Evolutionary conservation across 1,140 invertebrate genomes (phyloP).

Genomic region (Orius insidiosus): DNA sequence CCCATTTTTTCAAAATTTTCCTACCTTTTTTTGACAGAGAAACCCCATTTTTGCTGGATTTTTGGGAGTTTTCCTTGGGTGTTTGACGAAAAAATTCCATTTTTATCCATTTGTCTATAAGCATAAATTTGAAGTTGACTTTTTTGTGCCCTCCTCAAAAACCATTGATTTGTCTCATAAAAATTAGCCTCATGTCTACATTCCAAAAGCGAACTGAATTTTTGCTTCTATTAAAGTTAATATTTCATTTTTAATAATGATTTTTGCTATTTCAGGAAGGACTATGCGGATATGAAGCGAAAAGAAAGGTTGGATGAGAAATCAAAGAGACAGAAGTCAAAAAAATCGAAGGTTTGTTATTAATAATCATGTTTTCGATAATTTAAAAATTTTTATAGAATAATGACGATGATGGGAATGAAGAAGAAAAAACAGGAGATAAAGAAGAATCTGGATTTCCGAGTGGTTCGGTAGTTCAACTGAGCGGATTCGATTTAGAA

Average conservation of each 20-base stretch:
- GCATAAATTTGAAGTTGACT: too few species aligned
- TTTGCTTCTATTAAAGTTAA: too few species aligned
- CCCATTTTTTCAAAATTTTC: conserved; percentile 7
- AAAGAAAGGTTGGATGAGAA: conserved; percentile 29
- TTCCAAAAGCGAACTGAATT: too few species aligned
- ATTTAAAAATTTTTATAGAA: not conserved
- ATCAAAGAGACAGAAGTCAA: not conserved
- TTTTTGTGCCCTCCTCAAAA: too few species aligned
- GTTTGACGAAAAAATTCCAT: too few species aligned
- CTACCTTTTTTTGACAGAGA: not conserved
- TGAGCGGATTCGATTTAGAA: conserved; percentile 37
- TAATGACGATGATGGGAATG: conserved; percentile 20
- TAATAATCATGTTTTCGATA: not conserved
- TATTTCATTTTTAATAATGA: too few species aligned
- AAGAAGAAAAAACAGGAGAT: conserved; percentile 15
- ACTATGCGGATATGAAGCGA: conserved; percentile 53
- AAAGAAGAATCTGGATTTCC: conserved; percentile 30
- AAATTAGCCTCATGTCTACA: too few species aligned
- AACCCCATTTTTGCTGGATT: too few species aligned
- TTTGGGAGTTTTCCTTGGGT: too few species aligned
- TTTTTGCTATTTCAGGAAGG: conserved; percentile 25
- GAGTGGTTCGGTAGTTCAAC: conserved; percentile 48
- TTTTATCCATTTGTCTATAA: too few species aligned
- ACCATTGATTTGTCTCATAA: too few species aligned
- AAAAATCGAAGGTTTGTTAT: not conserved